A percentile compares a stretch with the other conserved stretches of the same genome.
phyloP scores from a whole-genome alignment of 2,113 vertebrate genomes.

The Sylvietta virens region DNA sequence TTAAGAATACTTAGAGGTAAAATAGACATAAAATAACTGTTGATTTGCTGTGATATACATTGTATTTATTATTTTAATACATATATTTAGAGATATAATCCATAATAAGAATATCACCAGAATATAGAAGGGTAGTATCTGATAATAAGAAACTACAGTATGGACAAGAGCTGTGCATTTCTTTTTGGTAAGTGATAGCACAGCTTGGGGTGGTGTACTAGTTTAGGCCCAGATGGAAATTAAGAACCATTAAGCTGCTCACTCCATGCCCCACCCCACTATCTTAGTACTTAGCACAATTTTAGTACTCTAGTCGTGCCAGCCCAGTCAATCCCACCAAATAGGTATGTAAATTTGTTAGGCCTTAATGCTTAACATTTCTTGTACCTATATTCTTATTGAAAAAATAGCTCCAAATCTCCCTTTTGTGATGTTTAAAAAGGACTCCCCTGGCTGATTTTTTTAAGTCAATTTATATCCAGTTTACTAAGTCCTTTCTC shows the following conservation, averaged over 20 bases:
- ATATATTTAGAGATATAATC: not conserved
- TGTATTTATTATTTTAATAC: not conserved
- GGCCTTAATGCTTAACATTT: not conserved
- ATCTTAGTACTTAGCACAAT: not conserved
- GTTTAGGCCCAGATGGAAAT: not conserved
- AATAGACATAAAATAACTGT: not conserved
- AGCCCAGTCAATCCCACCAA: not conserved
- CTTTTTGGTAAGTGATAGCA: not conserved
- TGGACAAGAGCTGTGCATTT: not conserved
- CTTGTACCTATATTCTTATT: not conserved
- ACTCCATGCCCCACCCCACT: rapidly evolving
- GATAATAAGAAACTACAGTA: not conserved
- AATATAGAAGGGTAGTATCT: not conserved
- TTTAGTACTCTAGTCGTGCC: not conserved
- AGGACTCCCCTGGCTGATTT: not conserved
- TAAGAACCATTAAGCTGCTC: not conserved
- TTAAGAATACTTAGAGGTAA: not conserved
- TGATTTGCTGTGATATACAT: not conserved
- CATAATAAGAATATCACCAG: not conserved
- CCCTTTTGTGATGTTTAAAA: not conserved
- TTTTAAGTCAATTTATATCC: not conserved
- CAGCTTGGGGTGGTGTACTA: not conserved
- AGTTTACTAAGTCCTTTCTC: not conserved
- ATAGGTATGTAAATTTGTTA: not conserved
- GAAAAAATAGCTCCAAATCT: not conserved